Evolutionary conservation across 2,113 vertebrate species (phyloP), one percentile per base, ranked within the genome.

Genomic region (Apodemus speciosus): DNA sequence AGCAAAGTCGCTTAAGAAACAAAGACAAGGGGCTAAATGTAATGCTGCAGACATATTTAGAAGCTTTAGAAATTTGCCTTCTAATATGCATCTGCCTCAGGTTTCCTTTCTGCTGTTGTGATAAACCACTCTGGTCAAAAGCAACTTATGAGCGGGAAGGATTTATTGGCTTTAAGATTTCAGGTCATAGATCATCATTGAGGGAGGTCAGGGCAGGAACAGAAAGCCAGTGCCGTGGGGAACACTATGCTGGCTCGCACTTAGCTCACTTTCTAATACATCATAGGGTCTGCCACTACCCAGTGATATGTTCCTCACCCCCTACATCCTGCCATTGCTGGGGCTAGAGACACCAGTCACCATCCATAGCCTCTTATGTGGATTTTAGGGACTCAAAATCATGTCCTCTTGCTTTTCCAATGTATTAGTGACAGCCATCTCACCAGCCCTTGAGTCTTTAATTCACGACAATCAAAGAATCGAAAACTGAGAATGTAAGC

Each of bases 401-500:
- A 43, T 27, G 40, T 35, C 27, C 16, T 64, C 27, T 46, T 43
- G 58, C 14, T 62, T 83, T 14, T 38, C 38, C 9, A 20, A 27
- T 0, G 16, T 15, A 40, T 81, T 40, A 7, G n/a, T 81, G 79
- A 23, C n/a, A 18, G 13, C 4, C 25, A 5, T 21, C 58, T 81
- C 77, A 58, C 27, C 25, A 35, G 5, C 60, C 18, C 32, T 51
- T 7, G 20, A 21, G 18, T 72, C 18, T n/a, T 93, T 51, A 75
- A 81, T 51, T 79, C 86, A 86, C 84, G 83, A 92, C 51, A 84
- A 40, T 58, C 40, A 91, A 86, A 84, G 20, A 13, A 66, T 64
- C 51, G 49, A 95, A 96, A 38, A 25, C 46, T 94, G 69, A 40
- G 35, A 66, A 32, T 46, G 49, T 10, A 35, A 35, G 35, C 40